A percentile compares a stretch with the other conserved stretches of the same genome.
These are phyloP conservation scores for Neotoma lepida DNA, from an alignment of 2,113 vertebrate species.

Conservation along the genomic window DNA sequence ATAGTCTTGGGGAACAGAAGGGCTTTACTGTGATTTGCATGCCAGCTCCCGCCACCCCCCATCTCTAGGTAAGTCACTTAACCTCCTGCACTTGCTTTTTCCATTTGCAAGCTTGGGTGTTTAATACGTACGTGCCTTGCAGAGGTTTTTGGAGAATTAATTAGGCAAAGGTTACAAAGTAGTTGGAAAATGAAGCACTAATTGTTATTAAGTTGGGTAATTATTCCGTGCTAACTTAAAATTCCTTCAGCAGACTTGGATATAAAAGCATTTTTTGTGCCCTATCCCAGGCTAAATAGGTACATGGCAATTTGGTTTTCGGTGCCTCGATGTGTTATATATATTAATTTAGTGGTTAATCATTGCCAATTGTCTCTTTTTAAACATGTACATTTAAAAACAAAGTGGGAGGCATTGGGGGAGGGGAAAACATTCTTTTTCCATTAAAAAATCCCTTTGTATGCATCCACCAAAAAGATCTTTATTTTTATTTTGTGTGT, in stretches of 20 bases:
- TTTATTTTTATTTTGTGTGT: neutral
- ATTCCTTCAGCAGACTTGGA: conserved; percentile 24
- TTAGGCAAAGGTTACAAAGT: conserved; percentile 69
- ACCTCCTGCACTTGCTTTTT: conserved; percentile 49
- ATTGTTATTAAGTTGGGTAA: conserved; percentile 65
- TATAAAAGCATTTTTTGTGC: conserved; percentile 39
- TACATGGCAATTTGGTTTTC: conserved; percentile 44
- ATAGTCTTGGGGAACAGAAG: neutral
- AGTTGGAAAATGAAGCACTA: conserved; percentile 64
- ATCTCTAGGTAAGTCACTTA: conserved; percentile 54
- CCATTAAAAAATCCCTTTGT: neutral
- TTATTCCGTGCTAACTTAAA: conserved; percentile 61
- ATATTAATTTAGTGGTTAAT: neutral
- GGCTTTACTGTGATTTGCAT: neutral
- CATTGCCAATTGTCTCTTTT: neutral
- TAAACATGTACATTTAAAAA: neutral
- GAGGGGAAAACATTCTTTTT: neutral
- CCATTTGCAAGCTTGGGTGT: conserved; percentile 55
- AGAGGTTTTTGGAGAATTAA: conserved; percentile 71
- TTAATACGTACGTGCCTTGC: conserved; percentile 46
- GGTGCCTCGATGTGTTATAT: conserved; percentile 4
- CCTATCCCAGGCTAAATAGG: neutral
- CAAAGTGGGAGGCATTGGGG: neutral
- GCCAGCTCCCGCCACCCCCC: neutral
- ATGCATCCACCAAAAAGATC: neutral